Evolutionary conservation across 1,140 invertebrate species (phyloP), one percentile per base, ranked within the genome.

Genomic region (Sycophila sp.): DNA sequence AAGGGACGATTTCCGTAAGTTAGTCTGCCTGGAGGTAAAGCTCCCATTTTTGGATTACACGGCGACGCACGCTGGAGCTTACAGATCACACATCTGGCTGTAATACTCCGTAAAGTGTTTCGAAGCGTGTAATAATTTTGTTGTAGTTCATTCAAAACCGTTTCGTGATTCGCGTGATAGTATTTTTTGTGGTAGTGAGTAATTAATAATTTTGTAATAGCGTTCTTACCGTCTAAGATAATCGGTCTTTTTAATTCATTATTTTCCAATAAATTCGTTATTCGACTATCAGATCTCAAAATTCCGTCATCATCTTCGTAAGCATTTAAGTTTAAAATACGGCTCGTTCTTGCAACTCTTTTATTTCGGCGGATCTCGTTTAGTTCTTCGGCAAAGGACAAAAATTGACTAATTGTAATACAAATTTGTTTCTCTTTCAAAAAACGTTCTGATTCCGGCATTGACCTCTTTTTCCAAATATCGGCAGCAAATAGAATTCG

Each of bases 1-100:
- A n/a, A 81, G 34, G 80, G 75, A 1, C 60, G 60, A 11, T 65
- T 53, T 0, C 65, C 47, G 10, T 72, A 72, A 0, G 17, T 42
- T 22, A 79, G 13, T 5, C 73, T 19, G 0, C 13, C 45, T 22
- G 11, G 0, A 1, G 73, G 56, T 26, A 71, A 28, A 24, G 71
- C 69, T 4, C 59, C 58, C 51, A 70, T 71, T 1, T 47, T 15
- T 0, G 68, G 68, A 11, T 62, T 15, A 0, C 2, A 0, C 17
- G 62, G 45, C 10, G 30, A 51, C 1, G 55, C 62, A 0, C 30
- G 32, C 0, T 13, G 17, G 4, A 66, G 22, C 6, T 15, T 32
- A 28, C 72, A 70, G 0, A 49, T 4, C 1, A 24, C 17, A 30
- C 72, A 73, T 0, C n/a, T 13, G 7, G 34, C 32, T 0, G n/a